Base-by-base conservation (phyloP, 2,797 vertebrate genomes). In the Pipistrellus pipistrellus region DNA sequence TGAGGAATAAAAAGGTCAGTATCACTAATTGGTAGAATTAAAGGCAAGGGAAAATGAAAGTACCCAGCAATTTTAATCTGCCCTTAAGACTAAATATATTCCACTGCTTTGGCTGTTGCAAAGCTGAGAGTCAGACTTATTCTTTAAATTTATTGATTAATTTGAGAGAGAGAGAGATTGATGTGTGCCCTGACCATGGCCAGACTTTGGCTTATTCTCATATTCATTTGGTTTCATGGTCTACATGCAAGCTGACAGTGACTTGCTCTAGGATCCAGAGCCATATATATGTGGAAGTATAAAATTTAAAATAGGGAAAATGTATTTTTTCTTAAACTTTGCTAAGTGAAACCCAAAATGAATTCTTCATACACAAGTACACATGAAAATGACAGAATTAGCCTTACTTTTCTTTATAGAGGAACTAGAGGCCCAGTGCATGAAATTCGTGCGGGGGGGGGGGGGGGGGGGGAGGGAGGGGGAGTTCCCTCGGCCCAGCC, bases 301-400 rank as follows among this genome's bases (percentile, higher is more conserved):
- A 38, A 89, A 92, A 73, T 75, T 69, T 75, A 35, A 83, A 77
- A 35, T 80, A n/a, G 9, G 75, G 32, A 82, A 91, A 88, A 23
- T 76, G 6, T 48, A 30, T 75, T 77, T 95, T 88, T 88, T 57
- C 73, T 75, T 41, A 91, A 57, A 18, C 17, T 46, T 84, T 68
- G 41, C 55, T 57, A 46, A 9, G 87, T 14, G 93, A 68, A 86
- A 93, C 91, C 30, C 1, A 68, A 77, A 85, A 30, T 82, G 17
- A 93, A 27, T 68, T 78, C 18, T 84, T 76, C 35, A 77, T 53
- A 59, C 2, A 81, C 30, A 59, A 8, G 13, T 48, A 68, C 62
- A 57, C 48, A 44, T 12, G 51, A 53, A 55, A 32, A 62, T 57
- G 84, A 93, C 1, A 86, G 23, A 85, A 72, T 66, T 55, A 44